Evolutionary conservation across 2,113 vertebrate species (phyloP), one percentile per base, ranked within the genome.

Genomic region (Notothenia rossii): DNA sequence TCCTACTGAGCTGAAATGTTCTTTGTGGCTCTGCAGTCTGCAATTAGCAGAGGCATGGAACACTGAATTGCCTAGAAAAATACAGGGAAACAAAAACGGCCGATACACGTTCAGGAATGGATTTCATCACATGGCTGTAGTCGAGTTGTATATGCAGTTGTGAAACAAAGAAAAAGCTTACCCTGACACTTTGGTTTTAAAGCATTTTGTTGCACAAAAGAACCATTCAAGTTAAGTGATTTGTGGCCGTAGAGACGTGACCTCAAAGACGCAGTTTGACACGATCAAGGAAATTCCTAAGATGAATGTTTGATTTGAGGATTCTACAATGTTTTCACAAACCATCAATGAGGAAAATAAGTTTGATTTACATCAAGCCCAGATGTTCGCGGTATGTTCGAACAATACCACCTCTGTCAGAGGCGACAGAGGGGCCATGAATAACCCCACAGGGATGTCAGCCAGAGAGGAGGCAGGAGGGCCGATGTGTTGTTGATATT

Each of bases 1-100:
- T 81, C 75, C 68, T 40, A 48, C 71, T 50, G 72, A 79, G 79
- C 68, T 88, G 84, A 86, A 90, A 86, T 79, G 86, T 65, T 80
- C 81, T 81, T 81, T 93, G 86, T 72, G 87, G 89, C 40, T 86
- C 70, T n/a, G 79, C 70, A 91, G 82, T 55, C 88, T 92, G 82
- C 89, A 93, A 91, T 94, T 91, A 93, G 75, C 80, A 71, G 74
- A 89, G 72, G 79, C 78, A 90, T 7, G 85, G 88, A 91, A 87
- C 83, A 85, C 75, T 75, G 79, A 84, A 87, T 58, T 75, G 83
- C 71, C 81, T 49, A 86, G 79, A 84, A 91, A 90, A 91, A 85
- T 15, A 90, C 81, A 87, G 80, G 48, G 74, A 86, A 78, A 91
- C 71, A 84, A 89, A 93, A 93, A 90, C 79, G 81, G 79, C 74